Evolutionary conservation across 1,140 invertebrate species (phyloP).

Genomic region (Drosophila orosa): DNA sequence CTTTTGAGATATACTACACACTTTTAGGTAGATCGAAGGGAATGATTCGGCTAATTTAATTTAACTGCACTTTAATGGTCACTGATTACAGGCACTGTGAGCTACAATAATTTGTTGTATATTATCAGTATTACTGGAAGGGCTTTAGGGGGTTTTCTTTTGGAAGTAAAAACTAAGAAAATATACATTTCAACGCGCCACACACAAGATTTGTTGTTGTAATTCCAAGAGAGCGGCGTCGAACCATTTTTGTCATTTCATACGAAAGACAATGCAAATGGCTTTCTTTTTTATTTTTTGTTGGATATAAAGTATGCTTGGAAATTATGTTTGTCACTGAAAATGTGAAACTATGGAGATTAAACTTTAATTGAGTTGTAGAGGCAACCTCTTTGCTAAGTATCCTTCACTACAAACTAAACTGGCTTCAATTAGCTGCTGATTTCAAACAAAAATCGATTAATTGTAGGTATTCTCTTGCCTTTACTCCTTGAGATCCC

Average conservation of each 20-base stretch:
- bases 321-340: not conserved
- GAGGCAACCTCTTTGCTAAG: not conserved
- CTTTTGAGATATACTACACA: not conserved
- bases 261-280: no score
- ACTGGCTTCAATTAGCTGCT: not conserved
- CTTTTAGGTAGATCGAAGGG: conserved; percentile 13
- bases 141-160: not conserved
- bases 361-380: not conserved
- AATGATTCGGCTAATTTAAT: conserved; percentile 45
- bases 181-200: no score
- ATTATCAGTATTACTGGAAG: not conserved
- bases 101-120: not conserved
- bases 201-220: no score
- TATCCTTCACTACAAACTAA: not conserved
- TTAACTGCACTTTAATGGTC: conserved; percentile 9
- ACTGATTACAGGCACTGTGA: not conserved
- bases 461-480: not conserved
- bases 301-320: not conserved
- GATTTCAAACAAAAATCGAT: not conserved
- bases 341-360: not conserved
- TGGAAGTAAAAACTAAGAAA: not conserved
- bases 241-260: no score
- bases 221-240: no score
- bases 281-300: no score
- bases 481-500: not conserved